phyloP scores from a whole-genome alignment of 2,797 vertebrate genomes.

The Triplophysa bombifrons region DNA sequence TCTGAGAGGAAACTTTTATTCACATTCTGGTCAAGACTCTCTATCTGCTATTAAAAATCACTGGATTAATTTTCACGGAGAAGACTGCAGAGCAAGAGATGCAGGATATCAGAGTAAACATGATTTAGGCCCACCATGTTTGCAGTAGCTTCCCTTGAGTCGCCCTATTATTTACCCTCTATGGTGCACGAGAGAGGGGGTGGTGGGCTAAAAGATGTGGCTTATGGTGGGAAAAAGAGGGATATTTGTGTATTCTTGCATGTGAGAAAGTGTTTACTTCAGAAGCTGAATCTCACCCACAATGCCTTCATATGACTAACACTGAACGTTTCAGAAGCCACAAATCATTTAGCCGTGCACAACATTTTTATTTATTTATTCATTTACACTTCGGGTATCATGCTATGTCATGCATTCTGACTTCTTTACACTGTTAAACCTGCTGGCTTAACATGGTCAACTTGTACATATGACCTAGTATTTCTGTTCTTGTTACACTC shows the following conservation, averaged over 20 bases:
- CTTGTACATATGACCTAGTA: too few species aligned
- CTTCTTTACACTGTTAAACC: too few species aligned
- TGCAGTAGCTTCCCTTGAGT: constrained; percentile 33
- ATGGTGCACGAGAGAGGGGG: constrained; percentile 23
- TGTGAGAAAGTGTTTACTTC: constrained; percentile 21
- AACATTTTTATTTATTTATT: too few species aligned
- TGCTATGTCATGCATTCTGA: too few species aligned
- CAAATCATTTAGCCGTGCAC: too few species aligned
- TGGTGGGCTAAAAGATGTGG: constrained; percentile 28
- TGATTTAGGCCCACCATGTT: constrained; percentile 38
- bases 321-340: constrained; percentile 12
- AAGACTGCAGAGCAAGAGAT: constrained; percentile 4
- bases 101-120: constrained; percentile 31
- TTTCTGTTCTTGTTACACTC: too few species aligned
- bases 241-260: constrained; percentile 20
- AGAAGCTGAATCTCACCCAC: constrained; percentile 13
- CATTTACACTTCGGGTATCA: too few species aligned
- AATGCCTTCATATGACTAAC: neutral
- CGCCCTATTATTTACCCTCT: constrained; percentile 25
- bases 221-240: constrained; percentile 25
- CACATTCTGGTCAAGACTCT: constrained; percentile 27
- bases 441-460: too few species aligned
- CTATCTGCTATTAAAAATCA: constrained; percentile 19
- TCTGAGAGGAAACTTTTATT: constrained; percentile 8
- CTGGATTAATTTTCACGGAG: neutral